A percentile compares a stretch with the other conserved stretches of the same genome.
phyloP scores from a whole-genome alignment of 2,113 vertebrate species.

The Puntigrus tetrazona region DNA sequence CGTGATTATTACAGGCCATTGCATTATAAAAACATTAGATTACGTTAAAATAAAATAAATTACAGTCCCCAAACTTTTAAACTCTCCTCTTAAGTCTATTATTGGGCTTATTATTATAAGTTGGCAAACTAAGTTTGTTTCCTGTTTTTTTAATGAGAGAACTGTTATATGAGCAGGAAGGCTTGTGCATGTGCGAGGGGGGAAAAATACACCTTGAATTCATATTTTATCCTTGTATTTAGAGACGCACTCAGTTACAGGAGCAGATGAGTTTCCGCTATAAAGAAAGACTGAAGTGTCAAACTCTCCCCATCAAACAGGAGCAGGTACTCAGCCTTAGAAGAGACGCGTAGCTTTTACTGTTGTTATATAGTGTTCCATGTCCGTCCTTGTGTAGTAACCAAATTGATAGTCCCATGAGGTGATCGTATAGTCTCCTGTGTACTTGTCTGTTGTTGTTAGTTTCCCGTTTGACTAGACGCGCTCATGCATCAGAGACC shows the following conservation, averaged over 20 bases:
- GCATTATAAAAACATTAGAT: too few species aligned
- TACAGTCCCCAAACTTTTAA: not conserved
- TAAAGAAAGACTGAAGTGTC: slow-evolving; percentile 75
- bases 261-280: slow-evolving; percentile 77
- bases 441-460: slow-evolving; percentile 13
- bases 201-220: not conserved
- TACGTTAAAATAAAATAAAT: not conserved
- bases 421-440: not conserved
- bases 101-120: not conserved
- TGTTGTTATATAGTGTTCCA: not conserved
- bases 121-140: not conserved
- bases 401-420: not conserved
- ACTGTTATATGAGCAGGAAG: not conserved
- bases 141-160: not conserved
- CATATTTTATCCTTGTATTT: slow-evolving; percentile 33
- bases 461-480: not conserved
- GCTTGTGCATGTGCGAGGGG: not conserved
- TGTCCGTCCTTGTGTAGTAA: not conserved
- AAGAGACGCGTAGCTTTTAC: not conserved
- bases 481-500: not conserved
- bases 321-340: slow-evolving; percentile 67
- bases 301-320: slow-evolving; percentile 67
- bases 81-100: not conserved
- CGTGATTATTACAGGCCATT: not conserved
- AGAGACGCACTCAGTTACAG: slow-evolving; percentile 76